Evolutionary conservation across 2,888 invertebrate genomes (phyloP), one percentile per base, ranked within the genome.

Genomic region (Synanthedon tipuliformis): DNA sequence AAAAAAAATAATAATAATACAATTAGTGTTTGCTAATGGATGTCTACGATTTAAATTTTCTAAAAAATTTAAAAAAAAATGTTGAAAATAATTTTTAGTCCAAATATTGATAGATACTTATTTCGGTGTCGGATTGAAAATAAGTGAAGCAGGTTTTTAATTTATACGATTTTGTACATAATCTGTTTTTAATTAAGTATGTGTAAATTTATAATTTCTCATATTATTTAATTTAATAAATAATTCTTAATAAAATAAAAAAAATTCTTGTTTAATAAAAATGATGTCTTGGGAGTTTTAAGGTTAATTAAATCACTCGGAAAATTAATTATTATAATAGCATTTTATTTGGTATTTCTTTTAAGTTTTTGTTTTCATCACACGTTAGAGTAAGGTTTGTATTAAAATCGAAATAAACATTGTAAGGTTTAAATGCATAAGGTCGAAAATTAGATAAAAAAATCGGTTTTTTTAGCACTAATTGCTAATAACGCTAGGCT

Each of bases 31-130:
- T 34, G 8, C 8, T 0, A 8, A 34, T 10, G 34, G 10, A 34
- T 34, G 34, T 34, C 34, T 34, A 34, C 34, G 27, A 45, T 18
- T 53, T 48, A 18, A 55, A 50, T 55, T 34, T 52, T 54, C 48
- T 55, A 54, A 34, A 52, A 54, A 55, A 34, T 23, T 1, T 4
- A 23, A 23, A 5, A 23, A 23, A 5, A 23, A 23, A 23, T 4
- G 4, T 4, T 2, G 10, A 7, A 23, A 13, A 48, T 51, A 34
- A 48, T 70, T 67, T 66, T 63, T 79, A 80, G 78, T 68, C 64
- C 55, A 79, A 80, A 76, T 81, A 75, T 80, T 81, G 78, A 79
- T 74, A 62, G 76, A 58, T 53, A n/a, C n/a, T n/a, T n/a, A 45
- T 45, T 45, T n/a, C 15, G 45, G 4, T n/a, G 15, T 45, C 13